Percentiles rank a stretch among this genome's conserved stretches.
Evolutionary conservation across 2,113 vertebrate genomes (phyloP).

Genomic region (Mastomys natalensis): DNA sequence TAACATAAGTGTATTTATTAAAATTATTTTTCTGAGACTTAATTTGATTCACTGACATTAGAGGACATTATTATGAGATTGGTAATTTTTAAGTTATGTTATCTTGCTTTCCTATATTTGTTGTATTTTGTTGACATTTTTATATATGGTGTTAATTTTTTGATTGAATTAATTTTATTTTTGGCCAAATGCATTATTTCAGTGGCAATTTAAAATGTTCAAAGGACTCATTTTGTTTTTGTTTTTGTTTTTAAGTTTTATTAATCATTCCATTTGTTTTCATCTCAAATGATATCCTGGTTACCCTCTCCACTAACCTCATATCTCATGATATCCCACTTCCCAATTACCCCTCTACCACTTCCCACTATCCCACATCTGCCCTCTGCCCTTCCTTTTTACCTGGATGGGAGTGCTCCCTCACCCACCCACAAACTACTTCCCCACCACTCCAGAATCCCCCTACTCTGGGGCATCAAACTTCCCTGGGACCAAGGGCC

Average conservation of each 20-base stretch:
- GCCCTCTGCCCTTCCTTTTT: no score
- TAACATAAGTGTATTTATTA: background rate
- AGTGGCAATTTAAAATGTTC: background rate
- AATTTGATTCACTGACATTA: background rate
- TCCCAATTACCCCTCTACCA: rapidly evolving
- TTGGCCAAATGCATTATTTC: background rate
- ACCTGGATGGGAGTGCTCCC: no score
- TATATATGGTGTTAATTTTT: background rate
- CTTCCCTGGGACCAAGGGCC: no score
- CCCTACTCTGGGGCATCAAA: no score
- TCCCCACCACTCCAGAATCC: no score
- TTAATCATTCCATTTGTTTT: no score
- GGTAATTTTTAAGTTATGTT: background rate
- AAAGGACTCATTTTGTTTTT: background rate
- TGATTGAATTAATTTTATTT: background rate
- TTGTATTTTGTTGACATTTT: background rate
- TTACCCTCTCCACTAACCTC: no score
- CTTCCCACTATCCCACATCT: no score
- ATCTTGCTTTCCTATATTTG: background rate
- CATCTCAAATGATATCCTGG: no score
- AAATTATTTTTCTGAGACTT: background rate
- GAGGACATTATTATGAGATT: background rate
- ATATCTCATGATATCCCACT: no score
- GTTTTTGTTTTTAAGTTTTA: no score
- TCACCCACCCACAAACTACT: no score